A percentile compares a stretch with the other conserved stretches of the same genome.
These are phyloP conservation scores for Criorhina ranunculi DNA, from an alignment of 2,888 invertebrate genomes.

Conservation along the genomic window DNA sequence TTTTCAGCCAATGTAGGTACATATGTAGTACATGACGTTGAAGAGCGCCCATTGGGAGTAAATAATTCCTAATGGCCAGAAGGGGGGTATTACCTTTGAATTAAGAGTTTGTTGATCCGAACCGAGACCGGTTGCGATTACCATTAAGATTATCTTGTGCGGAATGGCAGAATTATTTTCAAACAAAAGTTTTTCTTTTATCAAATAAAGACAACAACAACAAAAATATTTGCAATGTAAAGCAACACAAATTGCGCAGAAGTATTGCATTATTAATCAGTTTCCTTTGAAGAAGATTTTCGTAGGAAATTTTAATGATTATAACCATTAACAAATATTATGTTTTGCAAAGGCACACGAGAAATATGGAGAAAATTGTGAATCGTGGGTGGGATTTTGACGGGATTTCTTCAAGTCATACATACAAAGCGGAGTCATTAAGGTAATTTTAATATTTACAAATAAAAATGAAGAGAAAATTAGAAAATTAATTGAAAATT, in stretches of 20 bases:
- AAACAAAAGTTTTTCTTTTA: background rate
- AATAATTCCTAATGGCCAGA: background rate
- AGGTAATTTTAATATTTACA: too few relatives aligned
- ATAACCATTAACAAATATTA: background rate
- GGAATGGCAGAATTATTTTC: background rate
- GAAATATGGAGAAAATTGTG: background rate
- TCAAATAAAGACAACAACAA: background rate
- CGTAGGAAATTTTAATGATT: background rate
- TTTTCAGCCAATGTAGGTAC: constrained; percentile 12
- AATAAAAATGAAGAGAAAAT: too few relatives aligned
- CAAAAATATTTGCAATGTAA: background rate
- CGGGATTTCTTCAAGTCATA: too few relatives aligned
- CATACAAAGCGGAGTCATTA: too few relatives aligned
- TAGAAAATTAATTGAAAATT: too few relatives aligned
- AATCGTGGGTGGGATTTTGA: too few relatives aligned
- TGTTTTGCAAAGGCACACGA: background rate
- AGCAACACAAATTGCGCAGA: background rate
- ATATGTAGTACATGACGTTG: background rate
- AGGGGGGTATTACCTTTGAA: background rate
- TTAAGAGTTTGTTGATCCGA: constrained; percentile 2
- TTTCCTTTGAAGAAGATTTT: background rate
- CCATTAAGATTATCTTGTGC: background rate
- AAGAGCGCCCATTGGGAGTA: background rate
- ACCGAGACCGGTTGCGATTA: background rate
- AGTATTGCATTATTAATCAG: background rate